A percentile compares a stretch with the other conserved stretches of the same genome.
phyloP scores from a whole-genome alignment of 2,888 invertebrate genomes.

The Drosophila picticornis region DNA sequence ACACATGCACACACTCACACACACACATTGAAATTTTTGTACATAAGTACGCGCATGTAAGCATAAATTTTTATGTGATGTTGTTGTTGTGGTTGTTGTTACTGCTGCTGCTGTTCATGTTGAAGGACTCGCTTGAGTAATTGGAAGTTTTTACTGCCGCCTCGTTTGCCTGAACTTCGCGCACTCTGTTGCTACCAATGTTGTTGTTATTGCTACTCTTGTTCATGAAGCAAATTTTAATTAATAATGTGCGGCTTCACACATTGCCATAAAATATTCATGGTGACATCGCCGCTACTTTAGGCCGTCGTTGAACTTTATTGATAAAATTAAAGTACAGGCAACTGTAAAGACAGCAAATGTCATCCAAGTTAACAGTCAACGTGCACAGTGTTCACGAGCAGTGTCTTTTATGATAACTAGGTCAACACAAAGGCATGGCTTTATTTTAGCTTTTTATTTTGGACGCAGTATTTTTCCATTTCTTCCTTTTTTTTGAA shows the following conservation, averaged over 20 bases:
- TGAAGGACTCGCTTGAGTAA: conserved; percentile 69
- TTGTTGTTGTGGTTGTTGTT: conserved; percentile 27
- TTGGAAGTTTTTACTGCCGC: conserved; percentile 80
- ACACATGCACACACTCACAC: conserved; percentile 7
- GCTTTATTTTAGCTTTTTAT: not conserved
- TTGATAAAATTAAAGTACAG: conserved; percentile 27
- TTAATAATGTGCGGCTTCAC: conserved; percentile 80
- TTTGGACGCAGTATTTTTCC: not conserved
- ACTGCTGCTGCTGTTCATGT: conserved; percentile 33
- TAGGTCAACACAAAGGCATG: not conserved
- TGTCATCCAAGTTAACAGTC: not conserved
- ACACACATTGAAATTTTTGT: not conserved
- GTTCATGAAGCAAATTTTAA: conserved; percentile 77
- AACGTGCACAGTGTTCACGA: not conserved
- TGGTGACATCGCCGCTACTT: conserved; percentile 41
- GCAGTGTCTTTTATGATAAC: not conserved
- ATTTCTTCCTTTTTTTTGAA: not conserved
- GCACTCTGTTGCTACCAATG: conserved; percentile 32
- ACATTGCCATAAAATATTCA: conserved; percentile 73
- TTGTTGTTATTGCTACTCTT: conserved; percentile 34
- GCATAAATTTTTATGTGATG: conserved; percentile 37
- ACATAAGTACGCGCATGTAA: conserved; percentile 6
- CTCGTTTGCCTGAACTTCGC: conserved; percentile 75
- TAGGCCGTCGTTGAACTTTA: conserved; percentile 35
- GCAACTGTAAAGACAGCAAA: not conserved